A percentile compares a stretch with the other conserved stretches of the same genome.
Conservation (phyloP, 92 coral and sea anemone genomes). For the Anthopleura xanthogrammica region DNA sequence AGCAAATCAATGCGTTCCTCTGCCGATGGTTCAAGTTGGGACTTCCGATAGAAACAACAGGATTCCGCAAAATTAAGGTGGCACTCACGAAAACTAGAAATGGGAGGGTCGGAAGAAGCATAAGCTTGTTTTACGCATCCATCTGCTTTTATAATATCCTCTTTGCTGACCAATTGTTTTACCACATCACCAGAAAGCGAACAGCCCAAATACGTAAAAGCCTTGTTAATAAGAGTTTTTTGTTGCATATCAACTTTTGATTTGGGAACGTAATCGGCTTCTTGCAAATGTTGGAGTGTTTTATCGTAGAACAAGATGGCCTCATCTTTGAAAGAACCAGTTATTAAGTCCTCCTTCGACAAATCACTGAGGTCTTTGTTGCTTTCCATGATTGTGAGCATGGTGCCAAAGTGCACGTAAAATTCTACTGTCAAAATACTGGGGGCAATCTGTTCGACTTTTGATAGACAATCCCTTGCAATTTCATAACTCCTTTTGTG, state of each 20-base stretch:
- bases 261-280: slow-evolving; percentile 26
- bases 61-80: slow-evolving; percentile 34
- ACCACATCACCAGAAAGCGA: slow-evolving; percentile 40
- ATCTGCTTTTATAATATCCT: slow-evolving; percentile 16
- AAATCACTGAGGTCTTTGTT: slow-evolving; percentile 18
- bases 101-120: too few relatives aligned
- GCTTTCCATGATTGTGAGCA: slow-evolving; percentile 45
- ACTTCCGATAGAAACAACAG: slow-evolving; percentile 28
- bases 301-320: slow-evolving; percentile 33
- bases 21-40: slow-evolving; percentile 20
- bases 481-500: slow-evolving; percentile 30
- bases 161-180: slow-evolving; percentile 1
- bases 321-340: slow-evolving; percentile 35
- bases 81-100: slow-evolving; percentile 39
- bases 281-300: slow-evolving; percentile 30
- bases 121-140: slow-evolving; percentile 10
- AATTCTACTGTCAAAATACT: slow-evolving; percentile 49
- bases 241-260: slow-evolving; percentile 48
- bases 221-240: slow-evolving; percentile 32
- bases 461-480: slow-evolving; percentile 19
- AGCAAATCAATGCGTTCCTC: slow-evolving; percentile 20
- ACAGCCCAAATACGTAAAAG: slow-evolving; percentile 33
- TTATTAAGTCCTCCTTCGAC: slow-evolving; percentile 18
- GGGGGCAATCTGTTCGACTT: slow-evolving; percentile 30
- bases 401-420: slow-evolving; percentile 47